Percentiles rank a stretch among this genome's conserved stretches.
phyloP scores from a whole-genome alignment of 1,140 invertebrate genomes.

The Bombus fervidus region DNA sequence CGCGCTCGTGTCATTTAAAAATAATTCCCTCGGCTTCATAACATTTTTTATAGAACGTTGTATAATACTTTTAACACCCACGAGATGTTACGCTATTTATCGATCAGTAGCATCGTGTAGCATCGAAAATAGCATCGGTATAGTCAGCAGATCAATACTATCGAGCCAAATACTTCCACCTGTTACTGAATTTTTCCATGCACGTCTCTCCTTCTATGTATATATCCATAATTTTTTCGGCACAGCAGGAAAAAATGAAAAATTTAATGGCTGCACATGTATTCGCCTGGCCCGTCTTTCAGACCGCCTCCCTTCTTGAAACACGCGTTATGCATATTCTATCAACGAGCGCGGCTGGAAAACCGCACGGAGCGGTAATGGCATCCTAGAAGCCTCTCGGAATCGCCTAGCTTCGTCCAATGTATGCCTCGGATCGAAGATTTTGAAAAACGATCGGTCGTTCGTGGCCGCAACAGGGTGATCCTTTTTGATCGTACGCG shows the following conservation, averaged over 20 bases:
- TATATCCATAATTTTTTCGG: background rate
- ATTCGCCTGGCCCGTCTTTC: slow-evolving; percentile 46
- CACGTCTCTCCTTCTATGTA: background rate
- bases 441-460: slow-evolving; percentile 62
- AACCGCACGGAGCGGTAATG: slow-evolving; percentile 70
- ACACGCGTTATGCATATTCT: slow-evolving; percentile 76
- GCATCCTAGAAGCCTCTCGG: slow-evolving; percentile 64
- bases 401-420: slow-evolving; percentile 28
- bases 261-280: slow-evolving; percentile 37
- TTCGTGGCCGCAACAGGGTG: slow-evolving; percentile 44
- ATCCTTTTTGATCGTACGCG: slow-evolving; percentile 34
- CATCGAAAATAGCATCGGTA: background rate
- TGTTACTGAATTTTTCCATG: background rate
- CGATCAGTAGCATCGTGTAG: background rate
- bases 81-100: background rate
- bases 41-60: background rate
- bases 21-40: background rate
- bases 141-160: background rate
- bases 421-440: slow-evolving; percentile 51
- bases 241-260: background rate
- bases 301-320: slow-evolving; percentile 71
- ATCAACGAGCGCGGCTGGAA: slow-evolving; percentile 68
- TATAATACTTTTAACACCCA: background rate
- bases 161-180: background rate
- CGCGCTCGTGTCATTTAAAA: background rate